phyloP scores from a whole-genome alignment of 1,140 invertebrate species.

The Rhyzopertha dominica region DNA sequence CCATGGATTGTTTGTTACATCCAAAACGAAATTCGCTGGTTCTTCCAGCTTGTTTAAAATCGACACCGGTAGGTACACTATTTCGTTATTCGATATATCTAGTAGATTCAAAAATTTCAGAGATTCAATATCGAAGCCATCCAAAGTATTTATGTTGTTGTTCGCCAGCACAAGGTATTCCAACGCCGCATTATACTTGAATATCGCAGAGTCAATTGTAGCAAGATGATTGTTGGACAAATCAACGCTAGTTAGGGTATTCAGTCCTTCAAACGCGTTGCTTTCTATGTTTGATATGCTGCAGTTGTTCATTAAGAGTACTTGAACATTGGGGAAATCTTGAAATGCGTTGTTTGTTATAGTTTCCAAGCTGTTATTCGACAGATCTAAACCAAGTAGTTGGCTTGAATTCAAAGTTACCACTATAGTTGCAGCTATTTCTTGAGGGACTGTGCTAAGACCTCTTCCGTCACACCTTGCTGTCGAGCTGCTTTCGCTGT shows the following conservation, averaged over 20 bases:
- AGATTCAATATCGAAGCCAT: slow-evolving; percentile 16
- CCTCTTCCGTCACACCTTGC: too few relatives aligned
- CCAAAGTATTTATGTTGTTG: slow-evolving; percentile 13
- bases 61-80: slow-evolving; percentile 14
- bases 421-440: too few relatives aligned
- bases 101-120: slow-evolving; percentile 15
- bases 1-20: slow-evolving; percentile 24
- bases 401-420: too few relatives aligned
- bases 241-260: slow-evolving; percentile 8
- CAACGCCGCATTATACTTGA: too few relatives aligned
- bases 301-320: slow-evolving; percentile 9
- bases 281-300: slow-evolving; percentile 8
- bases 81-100: slow-evolving; percentile 17
- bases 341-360: too few relatives aligned
- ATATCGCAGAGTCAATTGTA: too few relatives aligned
- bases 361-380: too few relatives aligned
- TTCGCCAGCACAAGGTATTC: neutral
- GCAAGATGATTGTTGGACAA: slow-evolving; percentile 19
- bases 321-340: slow-evolving; percentile 15
- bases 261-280: slow-evolving; percentile 10
- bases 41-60: slow-evolving; percentile 16
- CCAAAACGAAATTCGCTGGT: slow-evolving; percentile 15
- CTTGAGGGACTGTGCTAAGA: too few relatives aligned
- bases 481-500: too few relatives aligned
- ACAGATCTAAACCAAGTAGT: too few relatives aligned